Base-by-base conservation (phyloP, 2,797 vertebrate species). In the Megaceryle alcyon region DNA sequence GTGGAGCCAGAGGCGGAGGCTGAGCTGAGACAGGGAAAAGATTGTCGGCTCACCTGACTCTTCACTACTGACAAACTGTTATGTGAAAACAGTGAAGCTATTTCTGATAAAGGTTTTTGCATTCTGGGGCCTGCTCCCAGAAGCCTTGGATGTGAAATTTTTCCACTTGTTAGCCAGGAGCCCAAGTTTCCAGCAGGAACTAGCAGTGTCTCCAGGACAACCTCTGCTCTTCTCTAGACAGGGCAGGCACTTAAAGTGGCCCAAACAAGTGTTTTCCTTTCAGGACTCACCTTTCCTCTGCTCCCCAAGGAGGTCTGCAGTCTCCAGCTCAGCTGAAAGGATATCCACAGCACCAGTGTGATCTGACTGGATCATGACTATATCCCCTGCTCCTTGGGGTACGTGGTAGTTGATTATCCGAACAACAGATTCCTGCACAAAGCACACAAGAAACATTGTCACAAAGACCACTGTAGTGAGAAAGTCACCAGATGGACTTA, bases 1-100 rank as follows among this genome's bases (percentile, higher is more conserved):
- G 98, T 68, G 99, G 98, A 37, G 98, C 97, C 92, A 99, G 97
- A 64, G 98, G 98, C 16, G 99, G 99, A 79, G 98, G 98, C 86
- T 98, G 98, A 91, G 98, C 99, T 99, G 97, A 84, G 95, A 96
- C 19, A 70, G 64, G 77, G 94, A 46, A 9, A 89, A 71, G 29
- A 96, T n/a, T 31, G 2, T 28, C 35, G 53, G 28, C 14, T 94
- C 57, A 83, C 26, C 46, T 21, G 44, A 78, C 18, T 81, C 65
- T 66, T 83, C 19, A 65, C n/a, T 80, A 25, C 61, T 61, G 57
- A 65, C 33, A 90, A 66, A 68, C 21, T 18, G 10, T 6, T 66
- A 61, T 6, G n/a, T 75, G 66, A 72, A 87, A 57, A 77, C 14
- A n/a, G 5, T 19, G 29, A 86, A 60, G 25, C 75, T 77, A 23